Evolutionary conservation across 2,888 invertebrate species (phyloP).

Genomic region (Teleogryllus oceanicus): DNA sequence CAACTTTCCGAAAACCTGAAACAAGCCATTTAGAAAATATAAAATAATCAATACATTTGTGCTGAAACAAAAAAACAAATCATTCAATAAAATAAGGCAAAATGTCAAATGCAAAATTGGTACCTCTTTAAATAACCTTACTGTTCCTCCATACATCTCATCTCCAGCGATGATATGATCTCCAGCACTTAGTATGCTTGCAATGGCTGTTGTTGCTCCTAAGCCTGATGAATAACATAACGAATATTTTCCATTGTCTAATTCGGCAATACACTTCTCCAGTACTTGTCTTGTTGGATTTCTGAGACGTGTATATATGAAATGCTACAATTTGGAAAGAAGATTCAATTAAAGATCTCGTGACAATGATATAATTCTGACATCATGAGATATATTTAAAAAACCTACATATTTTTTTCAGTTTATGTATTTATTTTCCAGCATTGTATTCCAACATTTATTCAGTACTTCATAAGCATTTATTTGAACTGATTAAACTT

Average conservation of each 20-base stretch:
- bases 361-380: neutral
- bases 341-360: neutral
- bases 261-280: constrained; percentile 82
- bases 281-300: constrained; percentile 89
- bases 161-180: constrained; percentile 89
- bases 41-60: too few relatives aligned
- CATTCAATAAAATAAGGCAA: too few relatives aligned
- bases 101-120: constrained; percentile 34
- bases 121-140: constrained; percentile 56
- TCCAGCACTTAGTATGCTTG: constrained; percentile 71
- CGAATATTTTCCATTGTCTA: constrained; percentile 86
- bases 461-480: too few relatives aligned
- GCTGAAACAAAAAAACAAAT: constrained; percentile 30
- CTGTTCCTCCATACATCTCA: constrained; percentile 94
- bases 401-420: neutral
- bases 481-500: too few relatives aligned
- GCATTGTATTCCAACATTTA: too few relatives aligned
- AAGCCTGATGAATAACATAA: constrained; percentile 85
- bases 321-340: constrained; percentile 58
- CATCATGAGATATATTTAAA: neutral
- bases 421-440: too few relatives aligned
- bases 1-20: constrained; percentile 57
- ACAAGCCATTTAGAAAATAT: neutral
- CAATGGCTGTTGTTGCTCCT: constrained; percentile 74
- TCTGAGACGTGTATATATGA: constrained; percentile 88